These are phyloP conservation scores for Notamacropus eugenii DNA, from an alignment of 2,797 vertebrate species.

Conservation along the genomic window DNA sequence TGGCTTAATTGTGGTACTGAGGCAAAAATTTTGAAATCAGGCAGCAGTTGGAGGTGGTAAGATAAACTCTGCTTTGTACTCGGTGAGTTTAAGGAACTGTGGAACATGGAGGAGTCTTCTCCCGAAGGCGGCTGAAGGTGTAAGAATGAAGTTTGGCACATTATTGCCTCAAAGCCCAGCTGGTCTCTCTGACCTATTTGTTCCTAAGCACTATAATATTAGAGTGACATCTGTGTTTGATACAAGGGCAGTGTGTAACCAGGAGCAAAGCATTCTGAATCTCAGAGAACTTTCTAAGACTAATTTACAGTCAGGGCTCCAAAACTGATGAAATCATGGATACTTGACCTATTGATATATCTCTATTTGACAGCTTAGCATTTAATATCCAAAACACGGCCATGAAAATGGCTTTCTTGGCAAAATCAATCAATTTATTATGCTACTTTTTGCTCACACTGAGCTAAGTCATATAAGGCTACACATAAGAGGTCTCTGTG, in stretches of 20 bases:
- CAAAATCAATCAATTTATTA: neutral
- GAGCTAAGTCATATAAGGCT: neutral
- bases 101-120: neutral
- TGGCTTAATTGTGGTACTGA: neutral
- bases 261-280: neutral
- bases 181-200: neutral
- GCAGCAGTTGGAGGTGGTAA: neutral
- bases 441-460: neutral
- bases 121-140: neutral
- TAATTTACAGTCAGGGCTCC: neutral
- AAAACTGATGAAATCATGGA: neutral
- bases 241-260: neutral
- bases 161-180: neutral
- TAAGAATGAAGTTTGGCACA: neutral
- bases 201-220: neutral
- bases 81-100: neutral
- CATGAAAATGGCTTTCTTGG: neutral
- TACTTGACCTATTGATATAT: neutral
- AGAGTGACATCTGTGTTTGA: neutral
- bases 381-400: neutral
- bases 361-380: neutral
- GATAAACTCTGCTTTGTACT: neutral
- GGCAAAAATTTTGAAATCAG: neutral
- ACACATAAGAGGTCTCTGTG: neutral
- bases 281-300: neutral